phyloP scores from a whole-genome alignment of 2,797 vertebrate species.

The Anguilla pacifica region DNA sequence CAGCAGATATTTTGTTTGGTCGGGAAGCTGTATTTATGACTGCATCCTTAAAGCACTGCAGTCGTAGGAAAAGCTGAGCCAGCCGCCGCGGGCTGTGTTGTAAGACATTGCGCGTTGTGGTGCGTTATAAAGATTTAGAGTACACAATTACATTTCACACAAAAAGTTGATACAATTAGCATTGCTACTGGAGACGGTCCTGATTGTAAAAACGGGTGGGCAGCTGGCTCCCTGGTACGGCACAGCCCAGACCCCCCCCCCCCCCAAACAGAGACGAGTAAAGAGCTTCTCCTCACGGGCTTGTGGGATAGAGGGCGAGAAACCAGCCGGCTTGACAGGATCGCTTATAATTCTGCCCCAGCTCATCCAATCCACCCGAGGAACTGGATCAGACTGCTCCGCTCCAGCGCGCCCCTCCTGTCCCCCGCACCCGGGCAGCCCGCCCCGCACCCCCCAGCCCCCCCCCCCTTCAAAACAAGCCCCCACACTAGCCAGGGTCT shows the following conservation, averaged over 20 bases:
- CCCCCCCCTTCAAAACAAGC: neutral
- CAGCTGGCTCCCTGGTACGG: neutral
- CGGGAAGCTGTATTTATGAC: neutral
- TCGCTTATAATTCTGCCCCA: constrained; percentile 35
- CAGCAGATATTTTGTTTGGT: neutral
- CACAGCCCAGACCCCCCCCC: too few relatives aligned
- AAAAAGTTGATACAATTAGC: neutral
- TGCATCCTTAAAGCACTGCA: neutral
- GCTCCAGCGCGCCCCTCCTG: too few relatives aligned
- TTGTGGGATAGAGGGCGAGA: constrained; percentile 3
- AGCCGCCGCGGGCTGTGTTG: neutral
- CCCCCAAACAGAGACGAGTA: constrained; percentile 6
- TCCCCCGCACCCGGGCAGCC: too few relatives aligned
- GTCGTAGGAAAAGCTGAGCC: neutral
- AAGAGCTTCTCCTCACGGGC: constrained; percentile 8
- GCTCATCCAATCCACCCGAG: neutral
- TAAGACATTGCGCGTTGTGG: neutral
- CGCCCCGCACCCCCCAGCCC: neutral
- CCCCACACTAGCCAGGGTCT: constrained; percentile 16
- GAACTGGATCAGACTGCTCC: neutral
- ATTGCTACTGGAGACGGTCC: neutral
- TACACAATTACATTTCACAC: neutral
- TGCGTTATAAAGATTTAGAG: neutral
- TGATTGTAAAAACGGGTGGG: neutral
- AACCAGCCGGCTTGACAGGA: constrained; percentile 33